Base-by-base conservation (phyloP, 2,797 vertebrate species). In the Lates japonicus region DNA sequence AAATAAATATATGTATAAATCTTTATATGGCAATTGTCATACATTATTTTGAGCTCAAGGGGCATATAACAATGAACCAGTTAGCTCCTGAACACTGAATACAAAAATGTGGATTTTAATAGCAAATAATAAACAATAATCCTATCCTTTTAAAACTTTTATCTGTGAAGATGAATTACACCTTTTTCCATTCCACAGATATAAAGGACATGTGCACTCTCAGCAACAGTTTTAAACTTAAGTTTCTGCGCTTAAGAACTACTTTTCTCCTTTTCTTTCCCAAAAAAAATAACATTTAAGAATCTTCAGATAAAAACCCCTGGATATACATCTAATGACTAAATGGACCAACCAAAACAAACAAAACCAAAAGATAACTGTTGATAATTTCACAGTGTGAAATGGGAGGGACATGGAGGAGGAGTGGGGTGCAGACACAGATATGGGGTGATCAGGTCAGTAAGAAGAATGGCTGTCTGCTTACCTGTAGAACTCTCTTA, bases 401-500 rank as follows among this genome's bases (percentile, higher is more conserved):
- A 78, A 90, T 85, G 85, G 79, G 81, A 64, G 84, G 83, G 76
- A 52, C 73, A 74, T 91, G 90, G 49, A 66, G 69, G 77, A 78
- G 75, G 76, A 63, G 74, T 79, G 85, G 71, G 81, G 68, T 86
- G 90, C 85, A 87, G 59, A 90, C 90, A 88, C 78, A 88, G 54
- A 81, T 62, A 74, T 55, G 79, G 60, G 42, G 72, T 83, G 85
- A 85, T 78, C 78, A 78, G 77, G 63, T 79, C 51, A 78, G 70
- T 49, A 81, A 84, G 80, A 81, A 75, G 70, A 92, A 87, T 44
- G 85, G 68, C 68, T 55, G 55, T n/a, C 64, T 75, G 93, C 98
- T 99, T 98, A 99, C 98, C 98, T 99, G 98, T 86, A 99, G 93
- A 94, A 99, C 98, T 96, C 98, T 96, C 95, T 99, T 99, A 94